Percentiles rank a stretch among this genome's conserved stretches.
Evolutionary conservation across 2,888 invertebrate genomes (phyloP).

Genomic region (Nomada lathburiana): DNA sequence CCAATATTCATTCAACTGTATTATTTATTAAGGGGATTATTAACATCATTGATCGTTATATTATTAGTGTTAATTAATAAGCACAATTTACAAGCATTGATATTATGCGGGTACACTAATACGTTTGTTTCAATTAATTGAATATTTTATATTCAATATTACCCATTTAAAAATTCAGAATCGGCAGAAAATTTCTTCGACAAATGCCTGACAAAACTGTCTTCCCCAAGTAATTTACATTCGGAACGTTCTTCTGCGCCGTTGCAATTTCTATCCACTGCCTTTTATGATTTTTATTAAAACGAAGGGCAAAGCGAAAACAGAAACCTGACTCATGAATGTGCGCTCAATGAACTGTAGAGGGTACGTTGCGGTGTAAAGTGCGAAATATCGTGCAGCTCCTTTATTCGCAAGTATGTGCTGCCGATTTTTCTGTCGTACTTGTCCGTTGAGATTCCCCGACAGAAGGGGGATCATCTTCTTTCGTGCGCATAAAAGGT

Average conservation of each 20-base stretch:
- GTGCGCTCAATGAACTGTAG: conserved; percentile 12
- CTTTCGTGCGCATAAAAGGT: conserved; percentile 26
- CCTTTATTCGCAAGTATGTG: conserved; percentile 9
- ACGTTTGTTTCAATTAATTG: too few relatives aligned
- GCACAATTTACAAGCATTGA: too few relatives aligned
- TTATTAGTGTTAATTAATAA: too few relatives aligned
- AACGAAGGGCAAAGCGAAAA: too few relatives aligned
- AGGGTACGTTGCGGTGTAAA: conserved; percentile 5
- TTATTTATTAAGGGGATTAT: too few relatives aligned
- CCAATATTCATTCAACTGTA: too few relatives aligned
- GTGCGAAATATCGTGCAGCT: conserved; percentile 22
- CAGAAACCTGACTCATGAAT: not conserved
- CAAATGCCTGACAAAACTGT: too few relatives aligned
- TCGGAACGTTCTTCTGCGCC: not conserved
- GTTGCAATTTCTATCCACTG: not conserved
- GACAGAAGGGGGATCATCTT: conserved; percentile 36
- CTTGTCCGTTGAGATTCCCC: not conserved
- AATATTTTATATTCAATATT: too few relatives aligned
- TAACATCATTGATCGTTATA: too few relatives aligned
- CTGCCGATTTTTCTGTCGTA: conserved; percentile 25
- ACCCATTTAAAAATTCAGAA: too few relatives aligned
- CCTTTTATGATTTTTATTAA: not conserved
- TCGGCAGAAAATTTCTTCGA: too few relatives aligned
- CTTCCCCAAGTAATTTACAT: not conserved
- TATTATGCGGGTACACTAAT: too few relatives aligned